phyloP scores from a whole-genome alignment of 2,113 vertebrate genomes.

The Forbesichthys agassizii region DNA sequence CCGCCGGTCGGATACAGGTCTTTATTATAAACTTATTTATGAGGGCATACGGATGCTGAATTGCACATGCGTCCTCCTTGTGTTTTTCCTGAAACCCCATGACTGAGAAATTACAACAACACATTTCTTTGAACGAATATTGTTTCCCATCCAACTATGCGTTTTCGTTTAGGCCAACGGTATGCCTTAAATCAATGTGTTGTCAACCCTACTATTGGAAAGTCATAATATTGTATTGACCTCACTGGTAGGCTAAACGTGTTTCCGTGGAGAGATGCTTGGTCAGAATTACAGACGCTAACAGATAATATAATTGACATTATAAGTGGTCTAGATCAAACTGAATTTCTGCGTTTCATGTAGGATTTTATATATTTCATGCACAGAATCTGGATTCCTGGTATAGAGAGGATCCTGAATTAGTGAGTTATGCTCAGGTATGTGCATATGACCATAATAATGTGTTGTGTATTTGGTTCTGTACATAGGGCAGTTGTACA shows the following conservation, averaged over 20 bases:
- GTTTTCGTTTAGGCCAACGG: conserved; percentile 58
- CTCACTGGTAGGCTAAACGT: conserved; percentile 20
- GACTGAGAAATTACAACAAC: conserved; percentile 30
- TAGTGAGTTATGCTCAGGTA: conserved; percentile 82
- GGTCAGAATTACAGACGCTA: conserved; percentile 23
- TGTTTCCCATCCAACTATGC: conserved; percentile 44
- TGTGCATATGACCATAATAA: conserved; percentile 80
- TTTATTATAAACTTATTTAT: conserved; percentile 19
- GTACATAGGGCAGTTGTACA: conserved; percentile 69
- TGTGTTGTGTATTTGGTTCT: conserved; percentile 74
- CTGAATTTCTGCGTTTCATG: conserved; percentile 56
- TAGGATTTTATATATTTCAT: conserved; percentile 59
- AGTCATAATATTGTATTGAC: conserved; percentile 37
- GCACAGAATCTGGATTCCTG: conserved; percentile 70
- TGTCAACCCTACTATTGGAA: conserved; percentile 34
- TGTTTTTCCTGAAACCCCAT: conserved; percentile 22
- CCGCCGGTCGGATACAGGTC: conserved; percentile 68
- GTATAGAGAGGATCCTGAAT: conserved; percentile 67
- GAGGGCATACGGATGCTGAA: conserved; percentile 52
- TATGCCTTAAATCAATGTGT: conserved; percentile 72
- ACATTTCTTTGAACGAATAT: conserved; percentile 40
- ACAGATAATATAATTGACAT: conserved; percentile 51
- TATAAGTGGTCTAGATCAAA: conserved; percentile 45
- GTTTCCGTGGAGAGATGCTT: conserved; percentile 31
- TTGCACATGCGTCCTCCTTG: conserved; percentile 41